phyloP scores from a whole-genome alignment of 2,797 vertebrate genomes.

The Percopsis omiscomaycus region DNA sequence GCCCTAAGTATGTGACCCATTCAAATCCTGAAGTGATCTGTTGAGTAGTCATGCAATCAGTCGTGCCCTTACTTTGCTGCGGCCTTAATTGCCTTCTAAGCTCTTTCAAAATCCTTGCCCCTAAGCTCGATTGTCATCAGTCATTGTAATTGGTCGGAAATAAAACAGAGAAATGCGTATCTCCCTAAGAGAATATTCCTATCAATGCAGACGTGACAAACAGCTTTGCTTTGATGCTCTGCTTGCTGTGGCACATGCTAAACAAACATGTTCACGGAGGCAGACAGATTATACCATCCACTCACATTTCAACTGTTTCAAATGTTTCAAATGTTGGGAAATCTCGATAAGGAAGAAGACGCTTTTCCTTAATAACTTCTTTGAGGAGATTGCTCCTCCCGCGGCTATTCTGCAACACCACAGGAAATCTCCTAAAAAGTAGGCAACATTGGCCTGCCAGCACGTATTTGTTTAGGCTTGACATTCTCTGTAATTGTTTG shows the following conservation, averaged over 20 bases:
- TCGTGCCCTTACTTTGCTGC: slow-evolving; percentile 23
- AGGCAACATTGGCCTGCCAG: background rate
- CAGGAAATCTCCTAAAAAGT: background rate
- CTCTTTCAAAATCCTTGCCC: slow-evolving; percentile 37
- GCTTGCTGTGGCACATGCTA: slow-evolving; percentile 6
- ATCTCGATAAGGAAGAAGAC: slow-evolving; percentile 13
- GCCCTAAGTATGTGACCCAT: slow-evolving; percentile 25
- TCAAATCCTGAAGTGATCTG: slow-evolving; percentile 25
- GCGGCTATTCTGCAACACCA: background rate
- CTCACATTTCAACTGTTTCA: background rate
- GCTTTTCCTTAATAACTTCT: slow-evolving; percentile 4
- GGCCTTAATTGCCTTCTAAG: slow-evolving; percentile 60
- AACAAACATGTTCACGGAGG: slow-evolving; percentile 19
- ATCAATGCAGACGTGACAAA: slow-evolving; percentile 38
- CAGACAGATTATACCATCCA: slow-evolving; percentile 24
- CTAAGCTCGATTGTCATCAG: slow-evolving; percentile 44
- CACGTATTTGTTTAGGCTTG: slow-evolving; percentile 1
- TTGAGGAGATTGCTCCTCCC: background rate
- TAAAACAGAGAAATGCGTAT: slow-evolving; percentile 57
- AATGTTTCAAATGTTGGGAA: background rate
- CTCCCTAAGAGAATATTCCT: slow-evolving; percentile 32
- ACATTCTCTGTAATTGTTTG: slow-evolving; percentile 21
- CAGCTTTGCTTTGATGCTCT: slow-evolving; percentile 20
- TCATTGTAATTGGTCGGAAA: slow-evolving; percentile 56
- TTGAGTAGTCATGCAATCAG: slow-evolving; percentile 5